These are phyloP conservation scores for Agrypnia vestita DNA, from an alignment of 1,140 invertebrate genomes.

Conservation along the genomic window DNA sequence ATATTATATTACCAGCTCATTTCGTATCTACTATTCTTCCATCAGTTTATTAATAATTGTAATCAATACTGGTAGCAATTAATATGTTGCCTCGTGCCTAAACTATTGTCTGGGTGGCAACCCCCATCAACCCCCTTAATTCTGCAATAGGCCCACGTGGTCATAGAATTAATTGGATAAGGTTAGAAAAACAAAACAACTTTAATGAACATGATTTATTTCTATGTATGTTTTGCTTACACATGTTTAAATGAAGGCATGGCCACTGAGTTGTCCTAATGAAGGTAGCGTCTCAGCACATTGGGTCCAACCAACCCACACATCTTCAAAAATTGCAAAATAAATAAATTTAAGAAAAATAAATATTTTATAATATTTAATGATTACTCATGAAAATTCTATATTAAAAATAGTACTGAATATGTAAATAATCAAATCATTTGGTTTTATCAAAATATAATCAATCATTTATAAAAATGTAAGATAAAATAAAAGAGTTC, in stretches of 20 bases:
- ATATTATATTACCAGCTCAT: no score
- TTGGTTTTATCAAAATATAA: constrained; percentile 11
- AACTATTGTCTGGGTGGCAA: no score
- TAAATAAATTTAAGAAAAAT: constrained; percentile 39
- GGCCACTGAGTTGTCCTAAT: constrained; percentile 41
- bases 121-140: no score
- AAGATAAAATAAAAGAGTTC: background rate
- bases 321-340: constrained; percentile 45
- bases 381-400: background rate
- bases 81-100: no score
- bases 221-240: constrained; percentile 51
- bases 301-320: constrained; percentile 43
- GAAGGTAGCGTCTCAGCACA: constrained; percentile 40
- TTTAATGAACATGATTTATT: constrained; percentile 55
- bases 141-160: no score
- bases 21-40: no score
- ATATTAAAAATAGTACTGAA: constrained; percentile 25
- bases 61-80: no score
- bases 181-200: constrained; percentile 11
- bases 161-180: background rate
- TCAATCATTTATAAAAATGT: background rate
- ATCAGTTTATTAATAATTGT: no score
- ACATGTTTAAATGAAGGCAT: constrained; percentile 54
- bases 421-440: constrained; percentile 27
- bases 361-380: constrained; percentile 25